Evolutionary conservation across 2,797 vertebrate species (phyloP).

Genomic region (Varecia variegata): DNA sequence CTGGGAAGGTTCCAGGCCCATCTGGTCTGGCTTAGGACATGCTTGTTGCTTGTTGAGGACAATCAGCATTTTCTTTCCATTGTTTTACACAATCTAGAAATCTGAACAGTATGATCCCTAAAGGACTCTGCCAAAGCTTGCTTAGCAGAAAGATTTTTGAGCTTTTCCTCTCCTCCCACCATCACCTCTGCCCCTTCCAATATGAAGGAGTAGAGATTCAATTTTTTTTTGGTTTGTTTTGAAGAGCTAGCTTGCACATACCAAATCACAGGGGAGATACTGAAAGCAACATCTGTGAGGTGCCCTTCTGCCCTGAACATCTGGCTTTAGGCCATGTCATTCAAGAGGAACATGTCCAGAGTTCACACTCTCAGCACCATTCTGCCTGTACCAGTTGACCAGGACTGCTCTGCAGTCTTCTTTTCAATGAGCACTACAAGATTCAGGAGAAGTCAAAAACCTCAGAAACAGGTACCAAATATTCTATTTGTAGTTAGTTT

Average conservation of each 20-base stretch:
- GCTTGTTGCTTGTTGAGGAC: conserved; percentile 50
- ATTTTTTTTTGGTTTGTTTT: neutral
- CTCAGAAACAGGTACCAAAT: neutral
- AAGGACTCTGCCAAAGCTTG: conserved; percentile 42
- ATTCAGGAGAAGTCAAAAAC: neutral
- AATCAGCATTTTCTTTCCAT: conserved; percentile 64
- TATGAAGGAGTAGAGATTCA: neutral
- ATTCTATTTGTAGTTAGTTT: neutral
- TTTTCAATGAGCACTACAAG: neutral
- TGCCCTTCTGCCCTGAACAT: neutral
- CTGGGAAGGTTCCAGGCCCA: conserved; percentile 61
- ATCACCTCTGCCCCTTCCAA: neutral
- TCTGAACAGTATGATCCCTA: conserved; percentile 11
- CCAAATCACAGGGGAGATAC: neutral
- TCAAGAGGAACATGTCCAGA: neutral
- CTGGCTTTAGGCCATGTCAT: neutral
- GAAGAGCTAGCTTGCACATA: neutral
- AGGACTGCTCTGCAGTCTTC: neutral
- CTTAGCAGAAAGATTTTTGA: conserved; percentile 45
- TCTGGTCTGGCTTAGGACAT: conserved; percentile 62
- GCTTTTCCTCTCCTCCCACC: neutral
- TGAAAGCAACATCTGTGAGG: neutral
- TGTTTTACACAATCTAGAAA: conserved; percentile 56
- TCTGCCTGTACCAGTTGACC: neutral
- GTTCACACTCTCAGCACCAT: neutral